These are phyloP conservation scores for Melanotaenia pygmaea DNA, from an alignment of 2,797 vertebrate species.

Conservation along the genomic window DNA sequence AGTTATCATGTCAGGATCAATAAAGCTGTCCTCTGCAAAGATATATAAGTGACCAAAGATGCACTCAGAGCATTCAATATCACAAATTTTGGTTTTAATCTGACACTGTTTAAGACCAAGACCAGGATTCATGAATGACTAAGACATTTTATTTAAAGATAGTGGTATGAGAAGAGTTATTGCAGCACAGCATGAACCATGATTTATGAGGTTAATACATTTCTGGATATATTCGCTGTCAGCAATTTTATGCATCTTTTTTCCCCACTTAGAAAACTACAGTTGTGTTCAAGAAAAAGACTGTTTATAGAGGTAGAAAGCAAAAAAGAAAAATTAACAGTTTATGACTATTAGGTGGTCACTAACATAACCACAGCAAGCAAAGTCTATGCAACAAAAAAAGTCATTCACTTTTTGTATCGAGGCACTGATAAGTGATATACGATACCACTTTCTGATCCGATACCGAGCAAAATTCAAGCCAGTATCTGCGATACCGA, in stretches of 20 bases:
- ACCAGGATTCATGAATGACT: constrained; percentile 9
- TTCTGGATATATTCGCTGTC: constrained; percentile 12
- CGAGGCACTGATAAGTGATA: not conserved
- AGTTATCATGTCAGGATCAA: constrained; percentile 46
- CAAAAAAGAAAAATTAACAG: not conserved
- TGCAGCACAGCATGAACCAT: constrained; percentile 10
- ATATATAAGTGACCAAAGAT: constrained; percentile 12
- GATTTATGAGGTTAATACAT: constrained; percentile 34
- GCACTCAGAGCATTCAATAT: not conserved
- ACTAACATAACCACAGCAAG: not conserved
- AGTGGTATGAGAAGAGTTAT: constrained; percentile 12
- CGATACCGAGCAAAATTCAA: no score
- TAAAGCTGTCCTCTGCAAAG: constrained; percentile 21
- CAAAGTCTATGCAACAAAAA: not conserved
- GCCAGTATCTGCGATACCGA: no score
- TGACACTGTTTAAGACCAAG: constrained; percentile 1
- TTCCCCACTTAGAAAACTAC: not conserved
- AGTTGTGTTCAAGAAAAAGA: not conserved
- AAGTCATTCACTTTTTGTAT: constrained; percentile 5
- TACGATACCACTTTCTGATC: no score
- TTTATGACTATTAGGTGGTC: not conserved
- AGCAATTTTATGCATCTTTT: not conserved
- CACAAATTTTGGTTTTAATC: constrained; percentile 4
- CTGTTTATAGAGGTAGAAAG: not conserved
- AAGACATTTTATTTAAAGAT: constrained; percentile 24